phyloP scores from a whole-genome alignment of 2,113 vertebrate genomes.

The Trachemys scripta region DNA sequence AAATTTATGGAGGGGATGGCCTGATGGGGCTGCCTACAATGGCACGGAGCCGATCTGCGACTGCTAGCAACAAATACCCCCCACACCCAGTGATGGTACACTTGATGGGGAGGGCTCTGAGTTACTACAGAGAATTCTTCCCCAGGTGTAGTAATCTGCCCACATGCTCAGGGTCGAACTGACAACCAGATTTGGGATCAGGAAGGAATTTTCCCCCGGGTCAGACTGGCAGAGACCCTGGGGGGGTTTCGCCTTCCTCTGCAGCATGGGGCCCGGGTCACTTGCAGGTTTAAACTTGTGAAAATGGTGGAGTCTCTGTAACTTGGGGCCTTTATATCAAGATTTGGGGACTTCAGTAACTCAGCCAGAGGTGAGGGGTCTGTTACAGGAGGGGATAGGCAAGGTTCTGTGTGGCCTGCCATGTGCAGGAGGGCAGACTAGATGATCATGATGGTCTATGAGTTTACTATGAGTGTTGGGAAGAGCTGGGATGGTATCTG shows the following conservation, averaged over 20 bases:
- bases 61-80: neutral
- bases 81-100: neutral
- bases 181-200: too few species aligned
- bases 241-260: neutral
- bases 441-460: neutral
- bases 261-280: neutral
- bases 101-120: neutral
- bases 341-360: neutral
- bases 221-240: neutral
- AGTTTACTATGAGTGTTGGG: neutral
- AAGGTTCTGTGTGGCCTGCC: neutral
- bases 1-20: too few species aligned
- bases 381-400: too few species aligned
- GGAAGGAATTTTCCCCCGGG: neutral
- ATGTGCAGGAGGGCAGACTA: neutral
- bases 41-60: neutral
- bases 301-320: neutral
- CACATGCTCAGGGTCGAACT: too few species aligned
- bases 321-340: neutral
- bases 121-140: too few species aligned
- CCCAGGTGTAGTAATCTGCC: too few species aligned
- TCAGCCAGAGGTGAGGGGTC: neutral
- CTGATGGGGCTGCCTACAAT: too few species aligned
- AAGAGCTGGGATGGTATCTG: neutral
- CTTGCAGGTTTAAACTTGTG: neutral